Evolutionary conservation across 1,140 invertebrate species (phyloP).

Genomic region (Drosophila funebris): DNA sequence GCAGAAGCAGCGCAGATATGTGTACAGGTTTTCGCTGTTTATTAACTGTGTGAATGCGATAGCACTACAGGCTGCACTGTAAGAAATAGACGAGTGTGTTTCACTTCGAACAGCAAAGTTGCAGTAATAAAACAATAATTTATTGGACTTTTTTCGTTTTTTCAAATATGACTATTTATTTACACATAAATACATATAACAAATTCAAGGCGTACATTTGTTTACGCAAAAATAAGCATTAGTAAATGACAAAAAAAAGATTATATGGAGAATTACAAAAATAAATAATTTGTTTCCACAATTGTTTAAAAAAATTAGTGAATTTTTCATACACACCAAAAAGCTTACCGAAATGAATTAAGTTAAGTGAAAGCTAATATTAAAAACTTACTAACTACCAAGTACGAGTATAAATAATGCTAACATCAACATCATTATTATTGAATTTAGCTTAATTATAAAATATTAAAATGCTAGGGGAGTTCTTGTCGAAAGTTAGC

Average conservation of each 20-base stretch:
- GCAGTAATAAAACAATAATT: neutral
- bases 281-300: slow-evolving; percentile 26
- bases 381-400: slow-evolving; percentile 39
- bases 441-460: slow-evolving; percentile 34
- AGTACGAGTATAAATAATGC: slow-evolving; percentile 35
- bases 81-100: neutral
- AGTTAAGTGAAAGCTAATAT: slow-evolving; percentile 26
- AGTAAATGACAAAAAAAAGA: slow-evolving; percentile 42
- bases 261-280: slow-evolving; percentile 44
- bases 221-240: slow-evolving; percentile 53
- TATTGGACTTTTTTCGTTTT: slow-evolving; percentile 2
- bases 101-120: no score
- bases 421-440: slow-evolving; percentile 6
- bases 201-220: slow-evolving; percentile 58
- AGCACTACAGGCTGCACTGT: neutral
- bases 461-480: slow-evolving; percentile 39
- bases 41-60: slow-evolving; percentile 1
- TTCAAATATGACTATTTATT: slow-evolving; percentile 73
- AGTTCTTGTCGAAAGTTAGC: slow-evolving; percentile 42
- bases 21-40: no score
- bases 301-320: slow-evolving; percentile 13
- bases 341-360: slow-evolving; percentile 36
- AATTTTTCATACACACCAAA: slow-evolving; percentile 25
- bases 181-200: slow-evolving; percentile 72
- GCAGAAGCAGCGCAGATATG: neutral